Percentiles rank a stretch among this genome's conserved stretches.
phyloP scores from a whole-genome alignment of 1,140 invertebrate species.

The Periplaneta americana region DNA sequence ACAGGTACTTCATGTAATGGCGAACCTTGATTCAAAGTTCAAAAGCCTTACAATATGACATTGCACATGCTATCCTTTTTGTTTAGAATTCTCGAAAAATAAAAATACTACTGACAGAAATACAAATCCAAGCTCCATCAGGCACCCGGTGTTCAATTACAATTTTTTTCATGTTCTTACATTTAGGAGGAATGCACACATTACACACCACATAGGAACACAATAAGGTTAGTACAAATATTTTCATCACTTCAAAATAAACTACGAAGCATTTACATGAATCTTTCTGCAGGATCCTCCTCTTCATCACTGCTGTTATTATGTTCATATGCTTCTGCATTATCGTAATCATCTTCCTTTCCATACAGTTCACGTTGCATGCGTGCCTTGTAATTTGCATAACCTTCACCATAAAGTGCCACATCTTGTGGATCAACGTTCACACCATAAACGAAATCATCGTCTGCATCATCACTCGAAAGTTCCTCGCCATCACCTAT shows the following conservation, averaged over 20 bases:
- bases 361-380: not conserved
- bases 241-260: not conserved
- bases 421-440: not conserved
- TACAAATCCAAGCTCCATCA: too few species aligned
- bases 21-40: too few species aligned
- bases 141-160: too few species aligned
- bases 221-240: too few species aligned
- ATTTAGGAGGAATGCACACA: too few species aligned
- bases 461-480: not conserved
- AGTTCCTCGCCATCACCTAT: not conserved
- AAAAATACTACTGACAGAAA: too few species aligned
- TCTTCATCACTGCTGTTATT: not conserved
- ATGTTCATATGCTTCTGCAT: not conserved
- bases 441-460: not conserved
- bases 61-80: too few species aligned
- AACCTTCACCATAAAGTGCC: not conserved
- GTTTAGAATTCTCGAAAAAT: too few species aligned
- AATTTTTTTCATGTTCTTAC: too few species aligned
- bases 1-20: too few species aligned
- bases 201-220: too few species aligned
- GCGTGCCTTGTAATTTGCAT: not conserved
- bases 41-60: too few species aligned
- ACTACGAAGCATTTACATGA: not conserved
- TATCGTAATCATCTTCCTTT: not conserved
- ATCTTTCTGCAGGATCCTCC: constrained; percentile 1